Evolutionary conservation across 2,888 invertebrate species (phyloP).

Genomic region (Autographa gamma): DNA sequence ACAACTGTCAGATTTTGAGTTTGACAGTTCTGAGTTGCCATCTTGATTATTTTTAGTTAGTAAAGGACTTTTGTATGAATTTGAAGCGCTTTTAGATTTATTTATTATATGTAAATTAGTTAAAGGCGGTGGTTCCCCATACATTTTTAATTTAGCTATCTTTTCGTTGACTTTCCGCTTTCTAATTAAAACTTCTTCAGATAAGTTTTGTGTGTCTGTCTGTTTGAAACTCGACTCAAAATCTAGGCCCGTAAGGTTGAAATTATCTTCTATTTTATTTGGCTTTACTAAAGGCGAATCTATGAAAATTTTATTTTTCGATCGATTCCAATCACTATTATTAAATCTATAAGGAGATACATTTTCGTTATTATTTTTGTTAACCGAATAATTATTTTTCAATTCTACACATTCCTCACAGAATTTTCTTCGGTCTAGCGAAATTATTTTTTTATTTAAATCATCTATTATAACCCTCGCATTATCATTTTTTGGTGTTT

Average conservation of each 20-base stretch:
- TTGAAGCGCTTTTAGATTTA: slow-evolving; percentile 74
- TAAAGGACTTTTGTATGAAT: slow-evolving; percentile 80
- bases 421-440: slow-evolving; percentile 64
- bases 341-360: slow-evolving; percentile 78
- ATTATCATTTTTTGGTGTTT: slow-evolving; percentile 88
- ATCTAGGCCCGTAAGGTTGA: slow-evolving; percentile 80
- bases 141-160: slow-evolving; percentile 85
- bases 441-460: slow-evolving; percentile 73
- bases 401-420: slow-evolving; percentile 73
- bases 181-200: slow-evolving; percentile 70
- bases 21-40: not conserved
- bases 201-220: slow-evolving; percentile 69
- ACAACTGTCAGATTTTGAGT: slow-evolving; percentile 42
- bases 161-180: slow-evolving; percentile 78
- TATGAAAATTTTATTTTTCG: slow-evolving; percentile 73
- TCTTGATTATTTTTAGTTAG: slow-evolving; percentile 53
- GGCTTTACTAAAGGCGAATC: slow-evolving; percentile 71
- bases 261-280: slow-evolving; percentile 64
- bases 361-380: slow-evolving; percentile 68
- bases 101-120: slow-evolving; percentile 83
- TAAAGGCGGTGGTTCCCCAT: slow-evolving; percentile 88
- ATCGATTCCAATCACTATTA: slow-evolving; percentile 70
- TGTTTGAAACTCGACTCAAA: slow-evolving; percentile 84
- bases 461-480: slow-evolving; percentile 82
- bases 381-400: slow-evolving; percentile 72